These are phyloP conservation scores for Psophia crepitans DNA, from an alignment of 2,113 vertebrate genomes.

Conservation along the genomic window DNA sequence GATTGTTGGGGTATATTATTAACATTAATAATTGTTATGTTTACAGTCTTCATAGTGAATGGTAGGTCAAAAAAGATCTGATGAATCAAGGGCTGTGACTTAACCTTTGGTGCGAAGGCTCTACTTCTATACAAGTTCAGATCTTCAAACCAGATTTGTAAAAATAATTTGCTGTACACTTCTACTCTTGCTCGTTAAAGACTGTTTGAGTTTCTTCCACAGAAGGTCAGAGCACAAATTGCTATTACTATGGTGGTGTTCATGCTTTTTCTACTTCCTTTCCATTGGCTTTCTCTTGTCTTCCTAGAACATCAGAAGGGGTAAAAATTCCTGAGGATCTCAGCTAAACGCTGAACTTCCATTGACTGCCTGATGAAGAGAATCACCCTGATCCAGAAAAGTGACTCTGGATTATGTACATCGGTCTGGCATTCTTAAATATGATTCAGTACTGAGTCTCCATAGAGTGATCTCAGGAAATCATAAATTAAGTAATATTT, in stretches of 20 bases:
- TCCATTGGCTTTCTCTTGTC: neutral
- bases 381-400: neutral
- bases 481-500: neutral
- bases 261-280: neutral
- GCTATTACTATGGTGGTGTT: neutral
- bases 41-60: neutral
- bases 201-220: neutral
- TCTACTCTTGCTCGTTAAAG: neutral
- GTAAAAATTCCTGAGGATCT: neutral
- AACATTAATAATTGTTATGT: conserved; percentile 2
- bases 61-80: neutral
- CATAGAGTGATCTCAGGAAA: neutral
- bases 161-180: neutral
- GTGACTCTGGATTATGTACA: neutral
- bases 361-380: neutral
- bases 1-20: neutral
- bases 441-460: neutral
- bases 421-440: neutral
- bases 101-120: neutral
- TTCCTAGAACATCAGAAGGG: neutral
- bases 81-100: neutral
- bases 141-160: neutral
- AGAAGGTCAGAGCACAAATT: neutral
- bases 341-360: neutral
- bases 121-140: neutral